Evolutionary conservation across 37 sponge, comb jelly and placozoan species (phyloP), one percentile per base, ranked within the genome.

Genomic region (Aplysina aerophoba): DNA sequence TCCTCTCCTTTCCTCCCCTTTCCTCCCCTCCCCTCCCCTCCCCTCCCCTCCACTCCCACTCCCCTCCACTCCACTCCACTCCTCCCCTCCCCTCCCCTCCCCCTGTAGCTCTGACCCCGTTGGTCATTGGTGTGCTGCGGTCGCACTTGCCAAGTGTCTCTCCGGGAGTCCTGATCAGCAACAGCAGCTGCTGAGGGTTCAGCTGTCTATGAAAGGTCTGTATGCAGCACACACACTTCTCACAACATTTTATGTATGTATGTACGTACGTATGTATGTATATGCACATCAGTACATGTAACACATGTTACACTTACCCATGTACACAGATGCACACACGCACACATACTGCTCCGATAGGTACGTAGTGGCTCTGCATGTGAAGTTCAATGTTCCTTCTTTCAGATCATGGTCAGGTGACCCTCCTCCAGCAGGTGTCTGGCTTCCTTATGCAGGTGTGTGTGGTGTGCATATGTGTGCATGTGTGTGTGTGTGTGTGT

Each of bases 131-230:
- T 90, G 91, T 75, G 89, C 94, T 0, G 83, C 94, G 15, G 79
- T 87, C 1, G 91, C 86, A 1, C 22, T 95, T 6, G 57, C 94
- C 24, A 69, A 65, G 28, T 67, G 91, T 21, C 86, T 95, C 35
- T 90, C 87, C 56, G 73, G 88, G 0, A 40, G 21, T 21, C 86
- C 83, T 20, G 85, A 91, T 56, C 90, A 86, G 55, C 96, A 95
- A 58, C 89, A 92, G 40, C 94, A 95, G 73, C 84, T 95, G 57
- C 89, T 95, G 5, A 87, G 96, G 25, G 96, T 95, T 2, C 96
- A 95, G 73, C 89, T 95, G 21, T 91, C 96, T 8, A 89, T 90
- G 89, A 86, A 87, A 81, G 96, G 90, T 4, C 75, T 71, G 22
- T 53, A 83, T 20, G 68, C 34, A n/a, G 50, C 13, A 17, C 22